phyloP scores from a whole-genome alignment of 2,888 invertebrate species.

The Anorthoa munda region DNA sequence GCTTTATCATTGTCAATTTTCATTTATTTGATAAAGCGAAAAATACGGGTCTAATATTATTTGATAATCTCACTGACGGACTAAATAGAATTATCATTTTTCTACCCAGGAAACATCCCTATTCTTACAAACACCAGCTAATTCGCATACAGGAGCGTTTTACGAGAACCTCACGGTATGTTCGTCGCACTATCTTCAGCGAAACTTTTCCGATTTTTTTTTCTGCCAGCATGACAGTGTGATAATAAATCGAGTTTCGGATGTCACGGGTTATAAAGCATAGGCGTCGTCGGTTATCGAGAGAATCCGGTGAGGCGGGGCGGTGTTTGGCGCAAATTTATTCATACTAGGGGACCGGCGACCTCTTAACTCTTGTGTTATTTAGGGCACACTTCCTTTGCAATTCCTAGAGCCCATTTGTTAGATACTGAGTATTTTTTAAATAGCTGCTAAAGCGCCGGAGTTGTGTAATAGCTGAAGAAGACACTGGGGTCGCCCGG shows the following conservation, averaged over 20 bases:
- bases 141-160: slow-evolving; percentile 31
- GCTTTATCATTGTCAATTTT: no score
- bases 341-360: slow-evolving; percentile 85
- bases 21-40: no score
- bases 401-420: slow-evolving; percentile 60
- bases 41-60: no score
- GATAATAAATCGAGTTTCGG: slow-evolving; percentile 90
- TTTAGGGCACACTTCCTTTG: slow-evolving; percentile 88
- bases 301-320: slow-evolving; percentile 85
- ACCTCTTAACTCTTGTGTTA: slow-evolving; percentile 86
- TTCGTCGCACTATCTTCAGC: slow-evolving; percentile 31
- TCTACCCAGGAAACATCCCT: no score
- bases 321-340: slow-evolving; percentile 84
- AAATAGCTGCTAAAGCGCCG: slow-evolving; percentile 43
- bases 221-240: slow-evolving; percentile 79
- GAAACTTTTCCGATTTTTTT: slow-evolving; percentile 72
- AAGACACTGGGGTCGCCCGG: not conserved
- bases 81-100: no score
- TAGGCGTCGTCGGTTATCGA: slow-evolving; percentile 89
- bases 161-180: slow-evolving; percentile 33
- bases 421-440: slow-evolving; percentile 71
- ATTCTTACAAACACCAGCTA: not conserved
- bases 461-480: slow-evolving; percentile 19
- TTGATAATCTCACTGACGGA: no score
- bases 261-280: slow-evolving; percentile 90